Evolutionary conservation across 2,888 invertebrate genomes (phyloP).

Genomic region (Hofmannophila pseudospretella): DNA sequence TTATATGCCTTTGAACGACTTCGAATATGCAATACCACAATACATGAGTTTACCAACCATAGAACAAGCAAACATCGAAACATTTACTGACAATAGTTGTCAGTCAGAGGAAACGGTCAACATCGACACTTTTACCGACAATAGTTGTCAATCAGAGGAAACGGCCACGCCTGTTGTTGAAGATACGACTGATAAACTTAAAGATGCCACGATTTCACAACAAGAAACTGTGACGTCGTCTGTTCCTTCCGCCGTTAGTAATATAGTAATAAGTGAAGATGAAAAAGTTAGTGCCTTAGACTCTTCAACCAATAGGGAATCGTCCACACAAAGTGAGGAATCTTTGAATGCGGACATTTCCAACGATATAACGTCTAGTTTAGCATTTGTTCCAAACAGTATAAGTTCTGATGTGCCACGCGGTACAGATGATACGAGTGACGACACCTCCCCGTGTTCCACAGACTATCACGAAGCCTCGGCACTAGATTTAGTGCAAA

Average conservation of each 20-base stretch:
- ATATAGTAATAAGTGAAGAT: constrained; percentile 40
- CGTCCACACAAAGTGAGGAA: constrained; percentile 56
- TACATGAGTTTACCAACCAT: constrained; percentile 61
- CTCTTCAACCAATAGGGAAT: constrained; percentile 41
- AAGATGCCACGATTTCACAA: constrained; percentile 11
- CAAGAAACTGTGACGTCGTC: constrained; percentile 5
- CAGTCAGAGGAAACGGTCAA: constrained; percentile 39
- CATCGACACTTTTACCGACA: constrained; percentile 32
- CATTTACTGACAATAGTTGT: constrained; percentile 25
- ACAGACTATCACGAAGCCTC: constrained; percentile 73
- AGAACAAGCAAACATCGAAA: constrained; percentile 44
- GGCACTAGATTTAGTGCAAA: constrained; percentile 60
- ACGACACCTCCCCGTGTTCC: constrained; percentile 67
- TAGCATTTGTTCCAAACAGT: constrained; percentile 68
- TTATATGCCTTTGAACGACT: constrained; percentile 63
- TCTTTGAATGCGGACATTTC: constrained; percentile 67
- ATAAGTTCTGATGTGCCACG: constrained; percentile 57
- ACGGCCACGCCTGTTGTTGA: constrained; percentile 21
- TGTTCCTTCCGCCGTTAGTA: constrained; percentile 24
- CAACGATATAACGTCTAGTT: constrained; percentile 66
- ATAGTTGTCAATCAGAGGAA: constrained; percentile 23
- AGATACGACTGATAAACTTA: constrained; percentile 25
- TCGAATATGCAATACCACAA: constrained; percentile 66
- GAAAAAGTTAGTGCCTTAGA: constrained; percentile 37
- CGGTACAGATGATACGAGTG: constrained; percentile 59